These are phyloP conservation scores for Rostratula benghalensis DNA, from an alignment of 2,113 vertebrate genomes.

Conservation along the genomic window DNA sequence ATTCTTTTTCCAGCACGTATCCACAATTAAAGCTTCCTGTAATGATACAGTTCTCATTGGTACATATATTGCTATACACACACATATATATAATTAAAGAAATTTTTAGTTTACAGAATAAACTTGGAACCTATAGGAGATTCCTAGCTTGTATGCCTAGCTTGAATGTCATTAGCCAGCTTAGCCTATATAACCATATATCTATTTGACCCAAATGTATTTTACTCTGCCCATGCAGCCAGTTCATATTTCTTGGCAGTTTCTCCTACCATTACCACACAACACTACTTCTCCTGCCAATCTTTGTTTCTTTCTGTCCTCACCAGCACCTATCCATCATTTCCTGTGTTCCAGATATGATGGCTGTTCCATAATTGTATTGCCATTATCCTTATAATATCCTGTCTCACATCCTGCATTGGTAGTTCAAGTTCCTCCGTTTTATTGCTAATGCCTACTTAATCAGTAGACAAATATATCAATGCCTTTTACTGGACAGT, in stretches of 20 bases:
- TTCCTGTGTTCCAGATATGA: background rate
- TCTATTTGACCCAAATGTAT: background rate
- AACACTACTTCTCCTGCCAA: background rate
- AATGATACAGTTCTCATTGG: background rate
- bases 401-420: background rate
- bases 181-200: rapidly evolving
- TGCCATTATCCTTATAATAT: background rate
- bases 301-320: background rate
- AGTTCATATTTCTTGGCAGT: background rate
- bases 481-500: background rate
- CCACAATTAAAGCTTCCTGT: background rate
- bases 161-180: background rate
- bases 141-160: background rate
- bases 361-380: background rate
- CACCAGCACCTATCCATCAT: background rate
- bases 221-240: background rate
- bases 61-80: background rate
- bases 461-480: background rate
- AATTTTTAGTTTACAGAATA: background rate
- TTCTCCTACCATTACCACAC: background rate
- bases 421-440: background rate
- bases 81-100: background rate
- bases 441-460: background rate
- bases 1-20: background rate
- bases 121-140: background rate